Base-by-base conservation (phyloP, 2,113 vertebrate genomes). In the Eulemur rufifrons region DNA sequence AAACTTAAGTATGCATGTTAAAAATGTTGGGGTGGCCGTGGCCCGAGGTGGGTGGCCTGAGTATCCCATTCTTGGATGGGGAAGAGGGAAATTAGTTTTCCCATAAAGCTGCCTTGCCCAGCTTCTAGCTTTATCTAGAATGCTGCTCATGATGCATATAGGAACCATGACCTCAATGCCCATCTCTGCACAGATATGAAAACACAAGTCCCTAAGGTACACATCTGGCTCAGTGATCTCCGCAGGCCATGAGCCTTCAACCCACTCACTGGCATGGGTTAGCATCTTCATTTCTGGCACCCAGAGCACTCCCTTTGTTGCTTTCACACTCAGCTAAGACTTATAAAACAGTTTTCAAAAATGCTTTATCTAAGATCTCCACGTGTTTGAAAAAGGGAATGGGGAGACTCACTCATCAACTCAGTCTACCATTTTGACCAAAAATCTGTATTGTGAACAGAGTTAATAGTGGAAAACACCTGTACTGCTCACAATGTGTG, bases 11-110 rank as follows among this genome's bases (percentile, higher is more conserved):
- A 69, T 82, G 73, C 88, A 78, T 37, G 69, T 61, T 81, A 81
- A 95, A 96, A 96, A 92, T 37, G n/a, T 27, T 71, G 54, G 52
- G 27, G 71, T 73, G 77, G 61, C 86, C 29, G 77, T 64, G 81
- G 76, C 29, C 89, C 81, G 80, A 95, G 71, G 89, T 95, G 86
- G 95, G 96, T 94, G 93, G 95, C 81, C 95, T 86, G 52, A 88
- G 59, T 27, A 80, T 37, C 82, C 71, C 82, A 77, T 27, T 92
- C 64, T 66, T 94, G 45, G 64, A 77, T 42, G 37, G 59, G 59
- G 71, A 78, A 56, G 47, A 39, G 17, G n/a, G 80, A 80, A 92
- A 77, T 42, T 32, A 20, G n/a, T 73, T 88, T 92, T 81, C 76
- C 52, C 59, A 94, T 88, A 91, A 82, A 95, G 69, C 25, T 76